Percentiles rank a stretch among this genome's conserved stretches.
Evolutionary conservation across 23 tunicate genomes (phyloP).

Genomic region (Clavelina lepadiformis): DNA sequence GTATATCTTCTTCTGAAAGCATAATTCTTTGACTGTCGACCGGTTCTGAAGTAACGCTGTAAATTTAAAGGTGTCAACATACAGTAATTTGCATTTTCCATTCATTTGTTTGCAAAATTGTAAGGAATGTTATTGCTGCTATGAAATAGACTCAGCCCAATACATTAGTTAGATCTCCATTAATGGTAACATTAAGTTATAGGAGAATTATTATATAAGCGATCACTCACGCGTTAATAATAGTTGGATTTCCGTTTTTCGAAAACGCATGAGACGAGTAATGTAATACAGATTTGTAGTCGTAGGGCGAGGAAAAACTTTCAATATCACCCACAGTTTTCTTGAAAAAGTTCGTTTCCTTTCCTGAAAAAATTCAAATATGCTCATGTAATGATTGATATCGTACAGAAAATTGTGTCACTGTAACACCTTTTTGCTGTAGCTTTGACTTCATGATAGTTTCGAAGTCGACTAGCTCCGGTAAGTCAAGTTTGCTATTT

Average conservation of each 20-base stretch:
- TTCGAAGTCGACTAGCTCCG: too few species aligned
- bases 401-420: too few species aligned
- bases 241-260: conserved; percentile 20
- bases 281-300: conserved; percentile 28
- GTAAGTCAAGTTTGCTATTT: too few species aligned
- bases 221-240: conserved; percentile 6
- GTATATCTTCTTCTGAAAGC: conserved; percentile 17
- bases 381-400: too few species aligned
- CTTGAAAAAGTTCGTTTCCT: conserved; percentile 12
- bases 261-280: conserved; percentile 23
- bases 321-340: conserved; percentile 1
- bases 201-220: too few species aligned
- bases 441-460: too few species aligned
- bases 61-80: too few species aligned
- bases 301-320: conserved; percentile 26
- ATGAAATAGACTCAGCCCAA: too few species aligned
- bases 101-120: neutral
- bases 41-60: conserved; percentile 2
- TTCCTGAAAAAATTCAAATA: conserved; percentile 9
- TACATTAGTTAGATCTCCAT: too few species aligned
- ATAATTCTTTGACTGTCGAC: neutral
- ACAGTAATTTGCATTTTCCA: neutral
- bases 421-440: too few species aligned
- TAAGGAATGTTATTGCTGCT: too few species aligned
- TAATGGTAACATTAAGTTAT: too few species aligned